These are phyloP conservation scores for Megaceryle alcyon DNA, from an alignment of 2,797 vertebrate genomes.

Conservation along the genomic window DNA sequence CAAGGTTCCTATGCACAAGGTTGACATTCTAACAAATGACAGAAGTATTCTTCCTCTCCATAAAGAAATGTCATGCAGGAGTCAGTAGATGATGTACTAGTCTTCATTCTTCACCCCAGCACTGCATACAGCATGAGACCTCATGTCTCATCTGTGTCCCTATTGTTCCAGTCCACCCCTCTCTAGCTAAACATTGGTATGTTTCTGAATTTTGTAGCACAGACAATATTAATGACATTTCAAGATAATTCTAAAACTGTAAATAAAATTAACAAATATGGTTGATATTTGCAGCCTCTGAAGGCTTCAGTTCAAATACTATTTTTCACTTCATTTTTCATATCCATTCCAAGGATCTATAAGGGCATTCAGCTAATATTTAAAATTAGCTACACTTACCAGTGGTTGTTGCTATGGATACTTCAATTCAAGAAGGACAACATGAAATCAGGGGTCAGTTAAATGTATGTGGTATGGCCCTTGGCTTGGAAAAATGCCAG, in stretches of 20 bases:
- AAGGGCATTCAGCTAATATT: neutral
- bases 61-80: neutral
- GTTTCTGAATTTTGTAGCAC: neutral
- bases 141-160: neutral
- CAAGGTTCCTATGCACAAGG: neutral
- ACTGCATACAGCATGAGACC: neutral
- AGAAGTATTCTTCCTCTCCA: neutral
- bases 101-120: neutral
- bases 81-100: neutral
- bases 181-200: neutral
- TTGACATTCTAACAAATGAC: neutral
- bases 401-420: neutral
- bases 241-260: neutral
- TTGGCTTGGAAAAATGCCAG: neutral
- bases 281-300: neutral
- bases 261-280: slow-evolving; percentile 2
- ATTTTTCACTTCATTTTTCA: neutral
- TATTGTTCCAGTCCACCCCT: neutral
- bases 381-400: neutral
- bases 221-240: neutral
- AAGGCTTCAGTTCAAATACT: neutral
- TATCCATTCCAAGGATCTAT: neutral
- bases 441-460: neutral
- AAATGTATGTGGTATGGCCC: neutral
- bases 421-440: neutral